Percentiles rank a stretch among this genome's conserved stretches.
Conservation (phyloP, 2,113 vertebrate species). For the Morone saxatilis region DNA sequence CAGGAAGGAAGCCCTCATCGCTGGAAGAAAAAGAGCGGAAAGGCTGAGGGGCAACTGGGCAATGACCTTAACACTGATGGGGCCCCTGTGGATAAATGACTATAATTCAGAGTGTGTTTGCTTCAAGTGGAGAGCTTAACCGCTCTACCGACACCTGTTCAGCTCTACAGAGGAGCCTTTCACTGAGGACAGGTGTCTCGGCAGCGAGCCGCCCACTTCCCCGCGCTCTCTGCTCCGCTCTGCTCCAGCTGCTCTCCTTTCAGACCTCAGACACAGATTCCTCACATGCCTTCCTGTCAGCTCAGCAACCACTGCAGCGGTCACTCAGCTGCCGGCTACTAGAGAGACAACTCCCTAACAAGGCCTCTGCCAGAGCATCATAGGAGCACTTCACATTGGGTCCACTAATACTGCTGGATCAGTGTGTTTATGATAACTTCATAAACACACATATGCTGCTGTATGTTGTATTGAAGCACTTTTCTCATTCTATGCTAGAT, state of each 20-base stretch:
- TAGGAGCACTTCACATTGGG: background rate
- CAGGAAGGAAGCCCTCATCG: slow-evolving; percentile 73
- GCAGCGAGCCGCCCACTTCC: slow-evolving; percentile 38
- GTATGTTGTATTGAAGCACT: background rate
- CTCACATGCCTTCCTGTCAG: slow-evolving; percentile 73
- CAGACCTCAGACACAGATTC: slow-evolving; percentile 72
- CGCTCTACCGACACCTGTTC: slow-evolving; percentile 84
- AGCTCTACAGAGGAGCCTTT: slow-evolving; percentile 82
- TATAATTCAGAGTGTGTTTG: slow-evolving; percentile 65
- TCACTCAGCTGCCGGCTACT: slow-evolving; percentile 28
- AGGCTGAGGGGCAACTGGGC: slow-evolving; percentile 51
- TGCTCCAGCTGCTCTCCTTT: slow-evolving; percentile 79
- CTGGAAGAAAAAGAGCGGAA: slow-evolving; percentile 34
- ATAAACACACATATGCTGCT: background rate
- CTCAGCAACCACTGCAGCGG: slow-evolving; percentile 53
- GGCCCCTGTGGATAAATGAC: slow-evolving; percentile 65
- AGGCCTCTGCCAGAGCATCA: slow-evolving; percentile 5
- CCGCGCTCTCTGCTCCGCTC: slow-evolving; percentile 32
- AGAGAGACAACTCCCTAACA: slow-evolving; percentile 15
- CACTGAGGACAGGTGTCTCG: slow-evolving; percentile 84
- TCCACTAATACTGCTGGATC: background rate
- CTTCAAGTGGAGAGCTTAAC: slow-evolving; percentile 74
- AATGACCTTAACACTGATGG: slow-evolving; percentile 71
- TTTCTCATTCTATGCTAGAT: background rate
- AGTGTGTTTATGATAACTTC: background rate